Evolutionary conservation across 2,113 vertebrate species (phyloP), one percentile per base, ranked within the genome.

Genomic region (Struthidea cinerea): DNA sequence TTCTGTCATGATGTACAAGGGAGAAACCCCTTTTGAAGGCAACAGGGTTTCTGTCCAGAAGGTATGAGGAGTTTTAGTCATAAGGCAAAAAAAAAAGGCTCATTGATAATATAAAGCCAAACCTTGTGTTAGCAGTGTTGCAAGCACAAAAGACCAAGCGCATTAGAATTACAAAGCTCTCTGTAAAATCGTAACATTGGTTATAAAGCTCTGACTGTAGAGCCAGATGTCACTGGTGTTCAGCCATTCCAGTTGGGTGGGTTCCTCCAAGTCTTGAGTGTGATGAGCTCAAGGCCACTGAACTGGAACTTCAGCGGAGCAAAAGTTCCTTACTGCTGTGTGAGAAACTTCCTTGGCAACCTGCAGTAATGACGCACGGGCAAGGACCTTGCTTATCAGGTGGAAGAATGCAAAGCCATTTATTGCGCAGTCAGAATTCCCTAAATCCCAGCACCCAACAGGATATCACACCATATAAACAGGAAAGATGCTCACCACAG

Each of bases 1-100:
- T 13, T 21, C 52, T 93, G 35, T n/a, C 22, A 10, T 53, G 10
- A 22, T 50, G 4, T 5, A 12, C 0, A 2, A 30, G 32, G 14
- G 11, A 60, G 9, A 84, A 82, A 60, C 12, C 2, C 26, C 24
- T 82, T 44, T 5, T 47, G 35, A 59, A 68, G 35, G 22, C 6
- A 46, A 23, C 37, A 82, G 16, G 13, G 5, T 46, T 84, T 73
- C 30, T 83, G 33, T 52, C 39, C 3, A 8, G n/a, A 35, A 55
- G 4, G 16, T 39, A 26, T 9, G 14, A 73, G 32, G 7, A 32
- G 7, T 17, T 49, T 84, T 73, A 32, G 9, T 42, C 70, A 33
- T 1, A 41, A 10, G 20, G 22, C 0, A 10, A 44, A 32, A 59
- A 56, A 56, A 23, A 8, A 0, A 2, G 59, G 10, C 11, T 63